Conservation (phyloP, 2,797 vertebrate species). For the Apogon hyalosoma region DNA sequence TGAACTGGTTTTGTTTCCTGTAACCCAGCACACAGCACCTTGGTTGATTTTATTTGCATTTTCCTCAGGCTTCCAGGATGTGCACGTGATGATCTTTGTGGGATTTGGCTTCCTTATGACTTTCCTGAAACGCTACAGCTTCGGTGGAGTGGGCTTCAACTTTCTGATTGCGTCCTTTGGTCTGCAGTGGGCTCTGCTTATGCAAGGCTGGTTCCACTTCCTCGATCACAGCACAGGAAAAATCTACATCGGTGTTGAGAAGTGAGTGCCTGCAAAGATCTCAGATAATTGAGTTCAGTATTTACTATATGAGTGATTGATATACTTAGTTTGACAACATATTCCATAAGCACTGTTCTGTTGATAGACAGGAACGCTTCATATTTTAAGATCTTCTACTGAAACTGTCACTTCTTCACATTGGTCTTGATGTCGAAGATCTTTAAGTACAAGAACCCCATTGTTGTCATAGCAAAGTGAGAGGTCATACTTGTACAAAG, state of each 20-base stretch:
- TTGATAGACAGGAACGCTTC: not conserved
- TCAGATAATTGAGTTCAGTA: not conserved
- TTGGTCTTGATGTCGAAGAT: not conserved
- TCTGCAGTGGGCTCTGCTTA: constrained; percentile 96
- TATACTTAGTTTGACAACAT: not conserved
- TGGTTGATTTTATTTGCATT: not conserved
- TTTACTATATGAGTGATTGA: constrained; percentile 2
- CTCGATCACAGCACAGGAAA: constrained; percentile 77
- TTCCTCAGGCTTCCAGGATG: constrained; percentile 93
- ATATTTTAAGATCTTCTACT: not conserved
- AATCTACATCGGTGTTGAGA: constrained; percentile 90
- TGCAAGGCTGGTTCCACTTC: constrained; percentile 96
- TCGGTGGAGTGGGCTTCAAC: constrained; percentile 92
- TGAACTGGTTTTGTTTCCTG: not conserved
- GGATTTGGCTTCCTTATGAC: constrained; percentile 99
- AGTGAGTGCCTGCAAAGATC: constrained; percentile 73
- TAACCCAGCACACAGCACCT: too few species aligned
- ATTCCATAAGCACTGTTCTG: not conserved
- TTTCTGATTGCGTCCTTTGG: constrained; percentile 95
- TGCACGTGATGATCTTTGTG: constrained; percentile 98
- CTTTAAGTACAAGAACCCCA: not conserved
- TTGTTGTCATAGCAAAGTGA: not conserved
- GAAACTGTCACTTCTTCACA: not conserved
- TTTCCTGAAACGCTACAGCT: constrained; percentile 95
- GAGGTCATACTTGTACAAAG: not conserved